Percentiles rank a stretch among this genome's conserved stretches.
Conservation (phyloP, 2,888 invertebrate genomes). For the Leptothorax acervorum region DNA sequence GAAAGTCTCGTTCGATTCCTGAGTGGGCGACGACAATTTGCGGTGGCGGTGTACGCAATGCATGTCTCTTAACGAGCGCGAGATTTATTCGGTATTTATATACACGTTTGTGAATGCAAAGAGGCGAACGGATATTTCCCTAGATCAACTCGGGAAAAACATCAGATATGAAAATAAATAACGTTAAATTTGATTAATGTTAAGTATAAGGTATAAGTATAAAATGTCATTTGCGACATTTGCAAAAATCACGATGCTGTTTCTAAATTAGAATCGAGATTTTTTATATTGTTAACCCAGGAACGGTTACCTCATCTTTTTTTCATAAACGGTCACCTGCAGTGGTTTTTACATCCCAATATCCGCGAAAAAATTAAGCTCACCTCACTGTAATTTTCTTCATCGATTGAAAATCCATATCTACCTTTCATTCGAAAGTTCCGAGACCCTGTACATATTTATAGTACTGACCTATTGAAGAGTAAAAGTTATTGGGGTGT, state of each 20-base stretch:
- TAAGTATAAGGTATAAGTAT: neutral
- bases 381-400: too few species aligned
- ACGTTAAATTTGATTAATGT: neutral
- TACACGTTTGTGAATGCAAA: neutral
- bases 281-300: neutral
- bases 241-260: neutral
- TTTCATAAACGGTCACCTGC: too few species aligned
- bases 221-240: neutral
- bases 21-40: constrained; percentile 68
- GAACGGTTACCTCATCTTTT: too few species aligned
- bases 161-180: neutral
- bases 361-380: too few species aligned
- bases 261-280: constrained; percentile 7
- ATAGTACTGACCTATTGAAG: too few species aligned
- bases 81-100: constrained; percentile 66
- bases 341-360: too few species aligned
- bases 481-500: too few species aligned
- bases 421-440: too few species aligned
- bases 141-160: neutral
- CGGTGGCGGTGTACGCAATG: constrained; percentile 49
- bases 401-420: too few species aligned
- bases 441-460: too few species aligned
- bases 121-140: neutral
- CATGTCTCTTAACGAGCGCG: constrained; percentile 59
- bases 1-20: constrained; percentile 65